Conservation (phyloP, 2,888 invertebrate species). For the Amitus sp. region DNA sequence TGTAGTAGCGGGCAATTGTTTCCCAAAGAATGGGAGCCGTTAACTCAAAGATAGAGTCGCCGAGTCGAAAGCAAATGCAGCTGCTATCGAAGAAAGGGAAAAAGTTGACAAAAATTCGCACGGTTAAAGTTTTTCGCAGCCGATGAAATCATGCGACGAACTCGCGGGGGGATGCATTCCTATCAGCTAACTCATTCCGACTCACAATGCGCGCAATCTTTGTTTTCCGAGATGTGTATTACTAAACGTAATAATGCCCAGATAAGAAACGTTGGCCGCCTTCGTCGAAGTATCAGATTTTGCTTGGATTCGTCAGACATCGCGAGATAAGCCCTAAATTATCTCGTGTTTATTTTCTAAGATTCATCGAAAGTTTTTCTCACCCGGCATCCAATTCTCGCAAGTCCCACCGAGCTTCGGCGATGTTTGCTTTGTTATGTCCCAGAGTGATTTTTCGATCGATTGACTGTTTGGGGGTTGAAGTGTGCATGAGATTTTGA, state of each 20-base stretch:
- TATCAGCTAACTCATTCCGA: constrained; percentile 41
- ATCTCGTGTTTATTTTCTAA: too few species aligned
- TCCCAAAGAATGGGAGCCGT: constrained; percentile 6
- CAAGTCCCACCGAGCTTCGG: constrained; percentile 25
- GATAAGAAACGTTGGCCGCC: too few species aligned
- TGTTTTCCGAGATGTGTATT: constrained; percentile 1
- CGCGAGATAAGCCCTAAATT: too few species aligned
- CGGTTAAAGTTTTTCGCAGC: neutral
- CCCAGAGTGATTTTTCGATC: constrained; percentile 3
- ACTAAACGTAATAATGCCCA: too few species aligned
- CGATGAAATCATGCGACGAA: neutral
- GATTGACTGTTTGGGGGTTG: constrained; percentile 51
- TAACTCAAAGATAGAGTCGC: too few species aligned
- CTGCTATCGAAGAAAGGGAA: too few species aligned
- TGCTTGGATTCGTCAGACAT: too few species aligned
- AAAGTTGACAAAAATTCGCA: neutral
- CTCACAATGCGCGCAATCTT: constrained; percentile 2
- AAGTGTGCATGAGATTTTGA: constrained; percentile 51
- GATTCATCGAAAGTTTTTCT: too few species aligned
- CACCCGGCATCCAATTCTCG: constrained; percentile 30
- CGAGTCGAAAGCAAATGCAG: too few species aligned
- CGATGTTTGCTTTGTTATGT: constrained; percentile 11
- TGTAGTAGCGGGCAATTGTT: constrained; percentile 12
- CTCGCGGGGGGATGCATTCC: constrained; percentile 44
- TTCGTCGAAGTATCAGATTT: too few species aligned